Conservation (phyloP, 2,888 invertebrate genomes). For the Pyrocoelia pectoralis region DNA sequence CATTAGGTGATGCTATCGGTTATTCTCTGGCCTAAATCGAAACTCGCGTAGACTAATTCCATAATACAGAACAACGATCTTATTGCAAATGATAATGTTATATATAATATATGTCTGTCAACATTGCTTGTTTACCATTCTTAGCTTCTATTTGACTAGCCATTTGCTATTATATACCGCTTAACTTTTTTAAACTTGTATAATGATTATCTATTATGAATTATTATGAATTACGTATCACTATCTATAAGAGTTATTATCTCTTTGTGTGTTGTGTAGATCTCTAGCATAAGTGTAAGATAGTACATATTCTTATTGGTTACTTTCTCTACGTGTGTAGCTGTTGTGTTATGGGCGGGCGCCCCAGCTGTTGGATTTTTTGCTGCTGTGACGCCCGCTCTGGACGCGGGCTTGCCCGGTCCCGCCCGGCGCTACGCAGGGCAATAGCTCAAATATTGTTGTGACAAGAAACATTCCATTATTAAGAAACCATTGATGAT, state of each 20-base stretch:
- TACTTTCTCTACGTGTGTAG: conserved; percentile 61
- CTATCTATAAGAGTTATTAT: conserved; percentile 57
- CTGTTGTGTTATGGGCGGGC: conserved; percentile 59
- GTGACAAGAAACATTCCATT: conserved; percentile 63
- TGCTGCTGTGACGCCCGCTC: conserved; percentile 49
- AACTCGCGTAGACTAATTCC: conserved; percentile 62
- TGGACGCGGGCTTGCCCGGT: conserved; percentile 50
- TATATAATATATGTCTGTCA: conserved; percentile 53
- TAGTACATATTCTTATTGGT: conserved; percentile 60
- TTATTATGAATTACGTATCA: conserved; percentile 56
- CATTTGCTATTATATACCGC: conserved; percentile 53
- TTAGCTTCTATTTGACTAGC: conserved; percentile 60
- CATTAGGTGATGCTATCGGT: conserved; percentile 47
- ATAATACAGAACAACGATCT: conserved; percentile 61
- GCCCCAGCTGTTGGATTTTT: conserved; percentile 42
- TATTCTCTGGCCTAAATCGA: conserved; percentile 60
- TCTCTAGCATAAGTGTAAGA: conserved; percentile 57
- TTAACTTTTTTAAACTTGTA: conserved; percentile 45
- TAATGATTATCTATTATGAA: conserved; percentile 48
- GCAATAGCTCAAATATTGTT: conserved; percentile 63
- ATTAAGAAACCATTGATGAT: conserved; percentile 58
- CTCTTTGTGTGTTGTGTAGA: conserved; percentile 63
- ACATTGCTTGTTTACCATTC: conserved; percentile 59
- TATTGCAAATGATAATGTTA: conserved; percentile 56
- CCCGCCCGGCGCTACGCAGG: conserved; percentile 53